A percentile compares a stretch with the other conserved stretches of the same genome.
phyloP scores from a whole-genome alignment of 1,140 invertebrate genomes.

The Hermetia illucens region DNA sequence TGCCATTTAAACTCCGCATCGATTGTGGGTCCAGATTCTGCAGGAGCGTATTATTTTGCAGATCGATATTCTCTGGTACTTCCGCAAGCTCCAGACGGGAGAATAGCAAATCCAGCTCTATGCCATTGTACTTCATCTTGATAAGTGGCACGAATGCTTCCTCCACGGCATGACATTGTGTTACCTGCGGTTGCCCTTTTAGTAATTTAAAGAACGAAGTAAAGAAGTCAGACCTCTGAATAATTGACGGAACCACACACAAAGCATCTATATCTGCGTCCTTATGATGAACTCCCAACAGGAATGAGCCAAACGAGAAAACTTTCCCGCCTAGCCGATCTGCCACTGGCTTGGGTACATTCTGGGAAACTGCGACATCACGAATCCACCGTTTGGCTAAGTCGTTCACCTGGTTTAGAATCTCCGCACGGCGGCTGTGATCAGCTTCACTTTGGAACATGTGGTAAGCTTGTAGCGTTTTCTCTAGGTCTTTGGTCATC shows the following conservation, averaged over 20 bases:
- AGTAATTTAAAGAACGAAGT: slow-evolving; percentile 84
- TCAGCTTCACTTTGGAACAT: slow-evolving; percentile 87
- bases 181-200: slow-evolving; percentile 75
- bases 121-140: slow-evolving; percentile 98
- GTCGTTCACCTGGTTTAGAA: slow-evolving; percentile 70
- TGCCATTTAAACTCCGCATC: slow-evolving; percentile 94
- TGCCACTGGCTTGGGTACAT: slow-evolving; percentile 74
- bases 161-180: slow-evolving; percentile 58
- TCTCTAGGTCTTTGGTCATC: slow-evolving; percentile 69
- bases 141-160: slow-evolving; percentile 99
- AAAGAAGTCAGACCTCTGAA: slow-evolving; percentile 91
- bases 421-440: slow-evolving; percentile 75
- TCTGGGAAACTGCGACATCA: slow-evolving; percentile 73
- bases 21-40: slow-evolving; percentile 95
- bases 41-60: slow-evolving; percentile 79
- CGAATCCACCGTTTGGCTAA: slow-evolving; percentile 87
- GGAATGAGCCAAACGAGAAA: slow-evolving; percentile 96
- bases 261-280: slow-evolving; percentile 99
- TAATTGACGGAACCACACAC: slow-evolving; percentile 92
- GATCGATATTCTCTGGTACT: slow-evolving; percentile 72
- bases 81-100: slow-evolving; percentile 84
- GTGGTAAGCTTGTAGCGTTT: slow-evolving; percentile 70
- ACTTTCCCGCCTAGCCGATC: slow-evolving; percentile 92
- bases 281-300: slow-evolving; percentile 80
- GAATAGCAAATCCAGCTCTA: slow-evolving; percentile 98